Evolutionary conservation across 2,888 invertebrate species (phyloP).

Genomic region (Epinotia ramella): DNA sequence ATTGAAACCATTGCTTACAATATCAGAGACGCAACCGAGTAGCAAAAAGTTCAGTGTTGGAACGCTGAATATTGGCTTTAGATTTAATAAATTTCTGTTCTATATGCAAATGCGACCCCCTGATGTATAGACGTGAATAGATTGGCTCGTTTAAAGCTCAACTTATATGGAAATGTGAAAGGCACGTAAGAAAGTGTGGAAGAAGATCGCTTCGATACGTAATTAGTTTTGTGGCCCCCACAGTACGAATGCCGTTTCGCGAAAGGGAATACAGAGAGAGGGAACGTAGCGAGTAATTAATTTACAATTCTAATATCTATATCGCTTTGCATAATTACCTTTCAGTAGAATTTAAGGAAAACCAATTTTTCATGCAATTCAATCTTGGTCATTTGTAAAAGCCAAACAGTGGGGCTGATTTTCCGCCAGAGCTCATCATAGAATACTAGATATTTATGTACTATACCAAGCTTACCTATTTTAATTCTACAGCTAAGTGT

Average conservation of each 20-base stretch:
- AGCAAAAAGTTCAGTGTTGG: slow-evolving; percentile 81
- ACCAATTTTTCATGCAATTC: slow-evolving; percentile 49
- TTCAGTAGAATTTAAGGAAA: slow-evolving; percentile 58
- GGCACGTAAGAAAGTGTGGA: slow-evolving; percentile 84
- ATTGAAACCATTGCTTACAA: slow-evolving; percentile 50
- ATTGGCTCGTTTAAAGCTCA: slow-evolving; percentile 85
- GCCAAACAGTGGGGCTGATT: neutral
- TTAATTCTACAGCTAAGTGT: no score
- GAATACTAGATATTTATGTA: no score
- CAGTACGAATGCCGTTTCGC: slow-evolving; percentile 72
- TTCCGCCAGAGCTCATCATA: neutral
- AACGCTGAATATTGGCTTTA: slow-evolving; percentile 84
- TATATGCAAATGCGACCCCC: slow-evolving; percentile 85
- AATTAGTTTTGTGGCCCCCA: slow-evolving; percentile 82
- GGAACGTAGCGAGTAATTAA: slow-evolving; percentile 70
- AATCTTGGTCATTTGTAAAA: slow-evolving; percentile 50
- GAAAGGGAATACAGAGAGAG: slow-evolving; percentile 66
- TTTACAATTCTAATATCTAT: slow-evolving; percentile 72
- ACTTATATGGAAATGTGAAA: slow-evolving; percentile 85
- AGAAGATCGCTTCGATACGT: slow-evolving; percentile 83
- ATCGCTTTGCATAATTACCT: slow-evolving; percentile 59
- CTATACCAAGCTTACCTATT: no score
- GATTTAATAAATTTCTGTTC: slow-evolving; percentile 86
- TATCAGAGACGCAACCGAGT: slow-evolving; percentile 72
- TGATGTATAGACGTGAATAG: slow-evolving; percentile 86